Conservation (phyloP, 2,113 vertebrate genomes). For the Deroptyus accipitrinus region DNA sequence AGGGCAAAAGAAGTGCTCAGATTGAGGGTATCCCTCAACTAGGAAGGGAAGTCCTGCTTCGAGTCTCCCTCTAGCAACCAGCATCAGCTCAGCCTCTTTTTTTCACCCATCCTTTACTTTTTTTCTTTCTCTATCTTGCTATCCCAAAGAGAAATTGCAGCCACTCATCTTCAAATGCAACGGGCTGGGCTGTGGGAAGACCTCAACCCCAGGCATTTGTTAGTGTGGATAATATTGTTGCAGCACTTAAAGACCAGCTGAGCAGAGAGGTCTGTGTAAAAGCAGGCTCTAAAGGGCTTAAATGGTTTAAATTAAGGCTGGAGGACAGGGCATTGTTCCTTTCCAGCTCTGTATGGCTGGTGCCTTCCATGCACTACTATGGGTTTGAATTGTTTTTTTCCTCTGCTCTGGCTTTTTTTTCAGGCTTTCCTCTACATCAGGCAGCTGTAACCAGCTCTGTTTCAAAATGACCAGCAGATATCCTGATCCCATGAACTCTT, state of each 20-base stretch:
- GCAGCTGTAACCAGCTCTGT: not conserved
- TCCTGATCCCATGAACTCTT: not conserved
- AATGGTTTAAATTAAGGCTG: not conserved
- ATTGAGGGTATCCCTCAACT: not conserved
- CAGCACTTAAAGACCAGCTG: not conserved
- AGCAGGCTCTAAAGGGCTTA: not conserved
- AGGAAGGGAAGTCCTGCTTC: not conserved
- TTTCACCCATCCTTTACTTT: not conserved
- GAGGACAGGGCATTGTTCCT: not conserved
- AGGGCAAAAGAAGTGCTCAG: not conserved
- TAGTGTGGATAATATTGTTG: not conserved
- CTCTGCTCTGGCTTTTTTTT: not conserved
- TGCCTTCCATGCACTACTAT: not conserved
- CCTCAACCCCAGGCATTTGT: not conserved
- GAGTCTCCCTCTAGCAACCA: not conserved
- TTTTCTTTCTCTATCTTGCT: not conserved
- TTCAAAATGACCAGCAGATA: not conserved
- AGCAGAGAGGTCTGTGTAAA: not conserved
- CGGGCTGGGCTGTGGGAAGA: not conserved
- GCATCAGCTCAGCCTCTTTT: not conserved
- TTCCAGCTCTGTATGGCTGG: not conserved
- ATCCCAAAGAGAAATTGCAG: not conserved
- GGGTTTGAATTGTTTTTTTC: not conserved
- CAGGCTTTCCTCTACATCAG: not conserved
- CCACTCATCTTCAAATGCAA: rapidly evolving